Base-by-base conservation (phyloP, 2,797 vertebrate species). In the Chrysocyon brachyurus region DNA sequence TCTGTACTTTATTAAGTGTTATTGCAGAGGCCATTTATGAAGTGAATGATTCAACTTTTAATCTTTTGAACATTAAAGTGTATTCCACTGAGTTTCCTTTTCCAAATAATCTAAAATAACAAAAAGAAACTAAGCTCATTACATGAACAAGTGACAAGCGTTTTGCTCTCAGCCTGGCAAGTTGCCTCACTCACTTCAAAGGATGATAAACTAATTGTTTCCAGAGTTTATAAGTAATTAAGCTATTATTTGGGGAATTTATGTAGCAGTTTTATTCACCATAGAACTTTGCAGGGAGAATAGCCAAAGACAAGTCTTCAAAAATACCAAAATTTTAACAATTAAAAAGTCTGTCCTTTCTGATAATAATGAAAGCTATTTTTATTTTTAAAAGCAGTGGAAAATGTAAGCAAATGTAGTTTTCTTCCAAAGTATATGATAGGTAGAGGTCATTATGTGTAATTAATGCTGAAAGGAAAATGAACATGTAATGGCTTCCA, bases 171-270 rank as follows among this genome's bases (percentile, higher is more conserved):
- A 16, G 96, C 93, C 10, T 97, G 66, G 92, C 97, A 57, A 59
- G 94, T 86, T 87, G 91, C 28, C 98, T 78, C 96, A 64, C 95
- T 97, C 97, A 94, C 98, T 99, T 98, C 98, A 98, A 98, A 99
- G 98, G 96, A 95, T 89, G 98, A 98, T 98, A 98, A 98, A 97
- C 98, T 99, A 98, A 99, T 98, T 96, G 98, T 96, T 99, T 98
- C 98, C 98, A 99, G 99, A 98, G 98, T 98, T 98, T 97, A 97
- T 97, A 98, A 98, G 98, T 98, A 98, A 99, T 99, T 99, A 98
- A 98, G 97, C 97, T 93, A 7, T 98, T 98, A 98, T 98, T 98
- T 63, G 91, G 97, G 95, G 97, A 88, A 96, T 89, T 96, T 49
- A 94, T 98, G 96, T 86, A 97, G n/a, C 87, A 89, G n/a, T 97